Evolutionary conservation across 2,113 vertebrate genomes (phyloP).

Genomic region (Acanthisitta chloris): DNA sequence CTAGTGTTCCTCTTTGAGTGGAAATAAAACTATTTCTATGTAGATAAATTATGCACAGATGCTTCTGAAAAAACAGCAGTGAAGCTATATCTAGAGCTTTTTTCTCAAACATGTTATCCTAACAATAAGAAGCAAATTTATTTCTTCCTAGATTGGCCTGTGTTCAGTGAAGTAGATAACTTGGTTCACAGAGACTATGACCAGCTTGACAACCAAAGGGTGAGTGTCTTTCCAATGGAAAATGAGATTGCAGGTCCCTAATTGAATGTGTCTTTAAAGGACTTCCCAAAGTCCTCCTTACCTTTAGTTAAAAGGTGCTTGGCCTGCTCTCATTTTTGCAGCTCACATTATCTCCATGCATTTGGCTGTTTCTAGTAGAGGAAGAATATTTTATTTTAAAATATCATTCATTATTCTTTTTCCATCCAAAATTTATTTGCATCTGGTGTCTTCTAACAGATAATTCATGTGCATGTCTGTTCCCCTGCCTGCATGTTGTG

Average conservation of each 20-base stretch:
- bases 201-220: conserved; percentile 81
- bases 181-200: conserved; percentile 70
- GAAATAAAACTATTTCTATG: not conserved
- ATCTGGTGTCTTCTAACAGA: not conserved
- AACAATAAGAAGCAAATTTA: not conserved
- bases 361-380: not conserved
- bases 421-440: not conserved
- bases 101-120: not conserved
- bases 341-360: not conserved
- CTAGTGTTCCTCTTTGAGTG: not conserved
- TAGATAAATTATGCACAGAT: not conserved
- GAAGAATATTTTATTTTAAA: not conserved
- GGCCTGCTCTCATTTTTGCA: not conserved
- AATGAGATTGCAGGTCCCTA: not conserved
- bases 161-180: conserved; percentile 81
- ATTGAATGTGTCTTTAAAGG: not conserved
- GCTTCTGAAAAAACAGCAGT: not conserved
- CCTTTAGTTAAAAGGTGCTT: too few species aligned
- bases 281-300: too few species aligned
- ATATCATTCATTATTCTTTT: not conserved
- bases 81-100: not conserved
- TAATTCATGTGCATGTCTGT: not conserved
- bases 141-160: conserved; percentile 78
- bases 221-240: conserved; percentile 63
- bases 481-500: not conserved